These are phyloP conservation scores for Dryocosmus kuriphilus DNA, from an alignment of 2,888 invertebrate genomes.

Conservation along the genomic window DNA sequence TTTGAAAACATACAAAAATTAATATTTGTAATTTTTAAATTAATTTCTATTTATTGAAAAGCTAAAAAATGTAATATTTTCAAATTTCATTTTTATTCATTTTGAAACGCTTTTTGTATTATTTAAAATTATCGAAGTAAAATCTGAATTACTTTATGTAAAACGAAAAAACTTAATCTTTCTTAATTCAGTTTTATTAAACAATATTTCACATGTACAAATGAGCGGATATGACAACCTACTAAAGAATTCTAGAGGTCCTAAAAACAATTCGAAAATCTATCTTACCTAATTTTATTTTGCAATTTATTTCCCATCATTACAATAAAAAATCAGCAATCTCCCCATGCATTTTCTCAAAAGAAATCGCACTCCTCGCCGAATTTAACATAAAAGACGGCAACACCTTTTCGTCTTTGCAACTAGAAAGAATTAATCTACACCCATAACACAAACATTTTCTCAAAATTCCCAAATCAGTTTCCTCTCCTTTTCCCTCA, in stretches of 20 bases:
- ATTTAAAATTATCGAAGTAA: too few relatives aligned
- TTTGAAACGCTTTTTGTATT: too few relatives aligned
- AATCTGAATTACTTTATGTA: too few relatives aligned
- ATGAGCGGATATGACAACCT: not conserved
- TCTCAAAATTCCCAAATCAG: conserved; percentile 56
- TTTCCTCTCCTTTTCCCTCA: conserved; percentile 46
- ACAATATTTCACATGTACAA: not conserved
- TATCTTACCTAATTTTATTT: not conserved
- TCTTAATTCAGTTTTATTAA: not conserved
- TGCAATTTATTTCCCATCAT: conserved; percentile 7
- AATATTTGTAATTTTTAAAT: too few relatives aligned
- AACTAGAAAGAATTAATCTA: conserved; percentile 70
- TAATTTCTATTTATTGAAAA: too few relatives aligned
- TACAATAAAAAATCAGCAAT: conserved; percentile 73
- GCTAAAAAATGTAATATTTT: too few relatives aligned
- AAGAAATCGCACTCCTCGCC: conserved; percentile 59
- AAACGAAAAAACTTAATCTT: too few relatives aligned
- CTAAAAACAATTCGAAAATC: not conserved
- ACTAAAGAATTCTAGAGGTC: not conserved
- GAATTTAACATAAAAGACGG: conserved; percentile 63
- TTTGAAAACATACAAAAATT: too few relatives aligned
- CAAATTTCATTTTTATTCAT: too few relatives aligned
- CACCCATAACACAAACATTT: conserved; percentile 76
- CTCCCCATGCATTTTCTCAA: conserved; percentile 68
- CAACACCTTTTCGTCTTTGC: conserved; percentile 61